Percentiles rank a stretch among this genome's conserved stretches.
phyloP scores from a whole-genome alignment of 1,140 invertebrate species.

The Sitodiplosis mosellana region DNA sequence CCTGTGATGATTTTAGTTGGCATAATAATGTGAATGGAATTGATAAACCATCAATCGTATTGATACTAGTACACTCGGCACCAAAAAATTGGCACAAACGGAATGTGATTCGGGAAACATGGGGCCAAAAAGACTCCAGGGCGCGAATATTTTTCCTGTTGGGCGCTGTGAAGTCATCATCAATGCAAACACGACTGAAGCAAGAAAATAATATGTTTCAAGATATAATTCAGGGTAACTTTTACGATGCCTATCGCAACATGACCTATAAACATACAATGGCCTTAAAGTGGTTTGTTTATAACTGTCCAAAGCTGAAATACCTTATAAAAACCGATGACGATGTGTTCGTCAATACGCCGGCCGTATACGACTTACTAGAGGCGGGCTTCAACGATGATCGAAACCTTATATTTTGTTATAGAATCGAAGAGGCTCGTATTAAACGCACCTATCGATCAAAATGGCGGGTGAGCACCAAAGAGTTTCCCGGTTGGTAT shows the following conservation, averaged over 20 bases:
- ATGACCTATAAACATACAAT: slow-evolving; percentile 76
- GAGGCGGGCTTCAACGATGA: slow-evolving; percentile 9
- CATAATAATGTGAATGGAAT: background rate
- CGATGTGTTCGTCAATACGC: slow-evolving; percentile 57
- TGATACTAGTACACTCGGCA: slow-evolving; percentile 49
- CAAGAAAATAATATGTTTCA: slow-evolving; percentile 37
- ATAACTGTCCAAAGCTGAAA: slow-evolving; percentile 45
- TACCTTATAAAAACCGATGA: slow-evolving; percentile 64
- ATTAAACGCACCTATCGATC: slow-evolving; percentile 43
- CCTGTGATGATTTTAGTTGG: slow-evolving; percentile 19
- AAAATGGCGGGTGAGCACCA: slow-evolving; percentile 57
- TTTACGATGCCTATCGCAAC: slow-evolving; percentile 62
- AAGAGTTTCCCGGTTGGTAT: slow-evolving; percentile 38
- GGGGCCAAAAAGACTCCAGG: slow-evolving; percentile 31
- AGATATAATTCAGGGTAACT: slow-evolving; percentile 65
- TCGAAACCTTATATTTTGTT: slow-evolving; percentile 37
- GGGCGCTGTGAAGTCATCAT: slow-evolving; percentile 29
- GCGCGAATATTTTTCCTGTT: slow-evolving; percentile 46
- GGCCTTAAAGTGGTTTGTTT: slow-evolving; percentile 61
- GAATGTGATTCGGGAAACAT: slow-evolving; percentile 42
- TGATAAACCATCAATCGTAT: slow-evolving; percentile 20
- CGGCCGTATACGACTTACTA: slow-evolving; percentile 41
- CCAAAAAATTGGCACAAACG: slow-evolving; percentile 40
- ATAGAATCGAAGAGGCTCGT: slow-evolving; percentile 23
- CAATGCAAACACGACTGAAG: slow-evolving; percentile 28